Base-by-base conservation (phyloP, 2,113 vertebrate genomes). In the Dendropsophus ebraccatus region DNA sequence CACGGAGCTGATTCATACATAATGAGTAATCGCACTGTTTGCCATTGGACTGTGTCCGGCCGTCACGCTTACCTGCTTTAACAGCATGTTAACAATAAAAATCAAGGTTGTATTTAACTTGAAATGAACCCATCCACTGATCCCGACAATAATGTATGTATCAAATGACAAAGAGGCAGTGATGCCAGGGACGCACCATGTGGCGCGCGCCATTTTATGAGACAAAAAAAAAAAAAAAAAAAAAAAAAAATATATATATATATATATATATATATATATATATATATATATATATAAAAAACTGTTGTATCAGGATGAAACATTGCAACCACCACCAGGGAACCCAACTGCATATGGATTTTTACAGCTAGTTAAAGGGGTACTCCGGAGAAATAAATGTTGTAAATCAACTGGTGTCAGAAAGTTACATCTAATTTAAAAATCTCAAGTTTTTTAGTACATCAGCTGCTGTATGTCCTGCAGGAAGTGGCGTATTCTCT, bases 71-170 rank as follows among this genome's bases (percentile, higher is more conserved):
- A 77, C 75, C 75, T 56, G 75, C 50, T 32, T 12, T n/a, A 35
- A 32, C 16, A 37, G 32, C 35, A 56, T 58, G 52, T 23, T 78
- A 23, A 23, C 28, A 45, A 45, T 47, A 81, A 81, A 28, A 47
- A 23, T 81, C 78, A 47, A 62, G 37, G 78, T 65, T 65, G 37
- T n/a, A 41, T 56, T 60, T 79, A 41, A 41, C 16, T 60, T 79
- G 52, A 60, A 58, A 60, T 41, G 52, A 54, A n/a, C 56, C 30
- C 5, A 16, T 60, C 12, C 10, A 35, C 54, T 79, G 5, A 21
- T 52, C 25, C 50, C 25, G 54, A 54, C 8, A 21, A 41, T 70
- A 8, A 69, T 21, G 65, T 35, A 19, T 19, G 19, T 19, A 69
- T 37, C 65, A 35, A 70, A 21, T 70, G 32, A 70, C 35, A 23